A percentile compares a stretch with the other conserved stretches of the same genome.
Conservation (phyloP, 2,888 invertebrate genomes). For the Copidosoma aretas region DNA sequence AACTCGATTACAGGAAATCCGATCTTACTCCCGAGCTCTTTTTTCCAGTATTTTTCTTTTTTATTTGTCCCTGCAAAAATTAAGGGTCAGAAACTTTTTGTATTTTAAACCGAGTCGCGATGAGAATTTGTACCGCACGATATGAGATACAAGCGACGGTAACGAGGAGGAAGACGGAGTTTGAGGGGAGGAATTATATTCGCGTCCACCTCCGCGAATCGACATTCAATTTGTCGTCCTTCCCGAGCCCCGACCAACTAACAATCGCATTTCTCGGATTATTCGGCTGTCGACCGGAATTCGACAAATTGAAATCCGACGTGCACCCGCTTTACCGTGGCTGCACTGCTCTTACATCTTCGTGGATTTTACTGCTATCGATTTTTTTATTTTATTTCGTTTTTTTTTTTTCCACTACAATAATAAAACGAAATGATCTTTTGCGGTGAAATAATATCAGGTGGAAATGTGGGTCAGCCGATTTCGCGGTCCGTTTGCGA, state of each 20-base stretch:
- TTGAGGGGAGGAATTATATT: no score
- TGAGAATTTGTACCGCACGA: not conserved
- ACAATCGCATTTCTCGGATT: conserved; percentile 46
- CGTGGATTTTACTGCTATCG: not conserved
- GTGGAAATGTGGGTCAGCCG: not conserved
- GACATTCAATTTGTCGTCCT: conserved; percentile 14
- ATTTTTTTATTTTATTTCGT: not conserved
- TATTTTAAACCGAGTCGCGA: not conserved
- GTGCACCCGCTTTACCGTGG: conserved; percentile 26
- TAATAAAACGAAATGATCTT: not conserved
- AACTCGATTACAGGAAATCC: conserved; percentile 53
- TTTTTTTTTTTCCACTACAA: not conserved
- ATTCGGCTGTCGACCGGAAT: conserved; percentile 49
- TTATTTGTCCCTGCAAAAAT: not conserved
- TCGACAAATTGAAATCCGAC: conserved; percentile 49
- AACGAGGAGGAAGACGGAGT: no score
- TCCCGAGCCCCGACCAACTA: not conserved
- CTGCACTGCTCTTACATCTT: conserved; percentile 5
- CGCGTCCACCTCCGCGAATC: no score
- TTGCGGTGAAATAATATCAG: not conserved
- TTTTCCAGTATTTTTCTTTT: conserved; percentile 22
- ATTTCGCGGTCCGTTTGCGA: not conserved
- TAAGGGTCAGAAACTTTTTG: not conserved
- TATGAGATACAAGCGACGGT: not conserved
- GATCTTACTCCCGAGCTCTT: conserved; percentile 39